Evolutionary conservation across 1,140 invertebrate species (phyloP).

Genomic region (Drosophila nasuta): DNA sequence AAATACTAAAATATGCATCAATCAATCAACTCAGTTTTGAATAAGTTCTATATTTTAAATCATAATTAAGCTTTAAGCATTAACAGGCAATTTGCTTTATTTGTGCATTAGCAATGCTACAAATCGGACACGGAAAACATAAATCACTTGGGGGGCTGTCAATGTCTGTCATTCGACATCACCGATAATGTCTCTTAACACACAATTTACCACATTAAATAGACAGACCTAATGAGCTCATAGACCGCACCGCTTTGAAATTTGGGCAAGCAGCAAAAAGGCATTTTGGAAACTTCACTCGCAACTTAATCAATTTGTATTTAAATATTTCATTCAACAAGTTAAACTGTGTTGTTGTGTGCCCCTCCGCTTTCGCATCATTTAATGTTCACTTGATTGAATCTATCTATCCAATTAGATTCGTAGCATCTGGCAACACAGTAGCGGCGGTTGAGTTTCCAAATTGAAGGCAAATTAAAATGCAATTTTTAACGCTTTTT

Average conservation of each 20-base stretch:
- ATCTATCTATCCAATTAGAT: constrained; percentile 20
- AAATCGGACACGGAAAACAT: too few relatives aligned
- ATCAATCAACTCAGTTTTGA: too few relatives aligned
- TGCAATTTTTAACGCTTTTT: constrained; percentile 73
- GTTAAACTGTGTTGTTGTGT: background rate
- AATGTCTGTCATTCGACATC: too few relatives aligned
- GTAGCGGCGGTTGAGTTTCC: constrained; percentile 35
- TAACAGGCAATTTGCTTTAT: too few relatives aligned
- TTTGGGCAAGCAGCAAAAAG: too few relatives aligned
- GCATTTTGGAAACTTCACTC: background rate
- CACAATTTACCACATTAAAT: background rate
- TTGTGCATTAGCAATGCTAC: too few relatives aligned
- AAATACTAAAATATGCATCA: too few relatives aligned
- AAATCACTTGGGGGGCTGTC: too few relatives aligned
- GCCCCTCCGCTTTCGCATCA: background rate
- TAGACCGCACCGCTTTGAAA: too few relatives aligned
- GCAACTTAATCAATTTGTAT: constrained; percentile 4
- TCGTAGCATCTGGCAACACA: constrained; percentile 33
- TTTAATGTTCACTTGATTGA: background rate
- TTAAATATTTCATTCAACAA: constrained; percentile 23
- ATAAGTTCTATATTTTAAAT: too few relatives aligned
- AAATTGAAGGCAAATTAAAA: constrained; percentile 80
- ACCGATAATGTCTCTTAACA: background rate
- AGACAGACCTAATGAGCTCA: background rate
- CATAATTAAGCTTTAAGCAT: too few relatives aligned